Evolutionary conservation across 2,113 vertebrate species (phyloP), one percentile per base, ranked within the genome.

Genomic region (Grammomys dolichurus): DNA sequence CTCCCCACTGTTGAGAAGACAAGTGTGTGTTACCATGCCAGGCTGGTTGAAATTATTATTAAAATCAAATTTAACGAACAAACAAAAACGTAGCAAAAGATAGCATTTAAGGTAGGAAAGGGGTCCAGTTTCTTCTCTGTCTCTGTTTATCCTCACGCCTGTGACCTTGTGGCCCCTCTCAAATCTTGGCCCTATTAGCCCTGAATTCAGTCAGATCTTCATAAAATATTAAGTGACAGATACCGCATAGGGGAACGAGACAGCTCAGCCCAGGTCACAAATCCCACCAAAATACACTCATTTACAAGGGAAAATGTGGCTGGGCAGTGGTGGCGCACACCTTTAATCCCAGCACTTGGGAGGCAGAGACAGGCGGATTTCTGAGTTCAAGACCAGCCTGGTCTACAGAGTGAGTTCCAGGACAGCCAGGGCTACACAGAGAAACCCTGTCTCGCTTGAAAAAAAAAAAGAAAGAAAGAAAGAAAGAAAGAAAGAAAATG

Each of bases 41-140:
- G 69, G 28, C 70, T 60, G 9, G 5, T 20, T 78, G 7, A 46
- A n/a, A 58, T 9, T 70, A 78, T 46, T 36, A 11, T 54, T 9
- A 43, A 63, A 28, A 75, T 14, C 40, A 56, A 43, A 14, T 0
- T 17, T n/a, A 72, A 7, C 36, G n/a, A 73, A 75, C 24, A 60
- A 31, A 67, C 19, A 56, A 48, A 22, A 2, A 36, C 13, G 4
- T 7, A 82, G 31, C 0, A 20, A 14, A 40, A 67, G 70, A 43
- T 36, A 58, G 24, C 24, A 16, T 16, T 28, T 65, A 16, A 31
- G 93, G n/a, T 22, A 4, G 65, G 20, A 46, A 78, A 28, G 24
- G 26, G 72, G 0, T 0, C 31, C n/a, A 3, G 8, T 60, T 86
- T n/a, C 33, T 22, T 65, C 58, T 13, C 48, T 2, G 0, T 0